phyloP scores from a whole-genome alignment of 2,888 invertebrate species.

The Drosophila paucipuncta region DNA sequence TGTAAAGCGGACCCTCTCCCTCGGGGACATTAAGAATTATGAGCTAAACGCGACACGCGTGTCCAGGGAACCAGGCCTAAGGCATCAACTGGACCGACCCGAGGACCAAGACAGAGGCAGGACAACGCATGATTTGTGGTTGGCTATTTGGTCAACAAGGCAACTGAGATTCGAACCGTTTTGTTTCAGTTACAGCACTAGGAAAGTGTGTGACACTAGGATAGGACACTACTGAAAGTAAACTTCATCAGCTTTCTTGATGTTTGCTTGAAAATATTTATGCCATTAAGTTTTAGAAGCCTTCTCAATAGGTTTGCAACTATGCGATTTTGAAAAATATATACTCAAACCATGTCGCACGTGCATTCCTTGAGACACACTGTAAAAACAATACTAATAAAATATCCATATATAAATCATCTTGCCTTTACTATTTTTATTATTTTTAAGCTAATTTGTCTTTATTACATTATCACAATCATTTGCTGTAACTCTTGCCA shows the following conservation, averaged over 20 bases:
- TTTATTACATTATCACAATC: conserved; percentile 76
- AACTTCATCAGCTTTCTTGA: background rate
- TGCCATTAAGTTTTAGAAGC: background rate
- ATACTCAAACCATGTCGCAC: background rate
- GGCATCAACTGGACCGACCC: conserved; percentile 13
- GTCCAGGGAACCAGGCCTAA: conserved; percentile 31
- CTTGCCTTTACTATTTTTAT: background rate
- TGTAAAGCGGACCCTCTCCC: conserved; percentile 59
- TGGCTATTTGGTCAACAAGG: conserved; percentile 55
- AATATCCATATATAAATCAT: background rate
- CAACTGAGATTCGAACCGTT: conserved; percentile 49
- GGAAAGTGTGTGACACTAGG: conserved; percentile 3
- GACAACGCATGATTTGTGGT: conserved; percentile 66
- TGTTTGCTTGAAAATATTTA: too few relatives aligned
- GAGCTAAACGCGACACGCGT: conserved; percentile 74
- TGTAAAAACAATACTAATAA: background rate
- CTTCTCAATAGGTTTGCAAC: too few relatives aligned
- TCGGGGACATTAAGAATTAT: conserved; percentile 66
- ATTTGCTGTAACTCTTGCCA: conserved; percentile 39
- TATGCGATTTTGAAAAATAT: background rate
- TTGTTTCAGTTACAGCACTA: conserved; percentile 26
- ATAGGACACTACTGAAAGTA: conserved; percentile 1
- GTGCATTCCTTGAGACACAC: background rate
- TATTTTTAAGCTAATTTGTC: conserved; percentile 44
- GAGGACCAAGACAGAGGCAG: conserved; percentile 10